A percentile compares a stretch with the other conserved stretches of the same genome.
Conservation (phyloP, 1,140 invertebrate genomes). For the Yoshiicerus persimilis region DNA sequence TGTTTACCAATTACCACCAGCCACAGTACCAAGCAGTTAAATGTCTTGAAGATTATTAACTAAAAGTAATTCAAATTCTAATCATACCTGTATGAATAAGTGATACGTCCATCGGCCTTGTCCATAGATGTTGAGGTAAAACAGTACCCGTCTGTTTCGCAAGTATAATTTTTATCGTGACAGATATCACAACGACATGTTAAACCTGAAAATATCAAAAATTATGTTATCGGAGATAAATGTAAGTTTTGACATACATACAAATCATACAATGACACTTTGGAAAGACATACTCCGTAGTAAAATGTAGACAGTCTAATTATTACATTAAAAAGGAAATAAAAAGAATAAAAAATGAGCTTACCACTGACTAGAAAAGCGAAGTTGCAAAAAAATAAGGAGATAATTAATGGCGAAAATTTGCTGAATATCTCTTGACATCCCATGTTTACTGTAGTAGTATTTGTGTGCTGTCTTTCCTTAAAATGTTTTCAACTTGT, state of each 20-base stretch:
- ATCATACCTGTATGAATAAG: slow-evolving; percentile 72
- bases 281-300: too few relatives aligned
- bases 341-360: neutral
- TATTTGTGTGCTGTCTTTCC: neutral
- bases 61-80: neutral
- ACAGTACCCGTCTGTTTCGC: slow-evolving; percentile 84
- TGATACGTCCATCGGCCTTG: slow-evolving; percentile 56
- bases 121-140: slow-evolving; percentile 74
- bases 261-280: too few relatives aligned
- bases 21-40: too few relatives aligned
- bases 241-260: too few relatives aligned
- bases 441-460: neutral
- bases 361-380: slow-evolving; percentile 32
- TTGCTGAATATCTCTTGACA: neutral
- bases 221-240: too few relatives aligned
- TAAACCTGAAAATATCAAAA: slow-evolving; percentile 57
- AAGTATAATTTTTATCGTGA: slow-evolving; percentile 73
- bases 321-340: neutral
- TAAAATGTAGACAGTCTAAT: neutral
- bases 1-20: neutral
- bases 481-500: too few relatives aligned
- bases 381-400: neutral
- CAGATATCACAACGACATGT: slow-evolving; percentile 79
- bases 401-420: neutral
- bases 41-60: too few relatives aligned